Percentiles rank a stretch among this genome's conserved stretches.
Conservation (phyloP, 1,140 invertebrate species). For the Parasteatoda tepidariorum region DNA sequence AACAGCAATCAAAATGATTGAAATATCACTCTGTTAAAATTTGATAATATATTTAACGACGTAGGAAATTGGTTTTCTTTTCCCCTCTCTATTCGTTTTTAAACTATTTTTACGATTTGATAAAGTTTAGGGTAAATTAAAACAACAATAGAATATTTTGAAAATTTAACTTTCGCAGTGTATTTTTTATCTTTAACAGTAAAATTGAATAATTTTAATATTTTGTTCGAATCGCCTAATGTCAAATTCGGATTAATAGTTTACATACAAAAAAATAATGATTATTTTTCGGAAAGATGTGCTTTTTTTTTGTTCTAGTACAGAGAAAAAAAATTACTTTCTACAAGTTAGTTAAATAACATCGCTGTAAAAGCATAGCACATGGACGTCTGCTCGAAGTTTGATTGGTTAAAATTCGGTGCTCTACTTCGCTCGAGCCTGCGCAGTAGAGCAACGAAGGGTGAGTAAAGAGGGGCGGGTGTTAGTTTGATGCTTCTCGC, state of each 20-base stretch:
- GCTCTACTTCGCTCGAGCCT: constrained; percentile 51
- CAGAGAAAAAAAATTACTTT: constrained; percentile 39
- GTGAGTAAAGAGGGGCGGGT: constrained; percentile 10
- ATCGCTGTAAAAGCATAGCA: constrained; percentile 38
- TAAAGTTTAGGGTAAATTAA: not conserved
- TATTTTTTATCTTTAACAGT: not conserved
- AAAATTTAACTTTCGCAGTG: not conserved
- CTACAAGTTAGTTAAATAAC: constrained; percentile 57
- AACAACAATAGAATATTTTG: not conserved
- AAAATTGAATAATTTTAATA: not conserved
- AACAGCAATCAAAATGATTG: not conserved
- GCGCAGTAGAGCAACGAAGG: not conserved
- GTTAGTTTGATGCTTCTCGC: constrained; percentile 52
- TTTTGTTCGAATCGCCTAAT: not conserved
- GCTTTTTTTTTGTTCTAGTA: not conserved
- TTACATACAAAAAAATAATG: constrained; percentile 2
- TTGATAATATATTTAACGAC: not conserved
- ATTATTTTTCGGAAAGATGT: constrained; percentile 15
- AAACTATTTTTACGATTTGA: not conserved
- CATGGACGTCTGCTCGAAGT: constrained; percentile 44
- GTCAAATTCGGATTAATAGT: not conserved
- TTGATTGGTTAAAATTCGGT: constrained; percentile 53
- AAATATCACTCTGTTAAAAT: not conserved
- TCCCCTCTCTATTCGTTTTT: too few species aligned
- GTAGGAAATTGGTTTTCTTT: too few species aligned